These are phyloP conservation scores for Artemia sinica DNA, from an alignment of 2,888 invertebrate genomes.

Conservation along the genomic window DNA sequence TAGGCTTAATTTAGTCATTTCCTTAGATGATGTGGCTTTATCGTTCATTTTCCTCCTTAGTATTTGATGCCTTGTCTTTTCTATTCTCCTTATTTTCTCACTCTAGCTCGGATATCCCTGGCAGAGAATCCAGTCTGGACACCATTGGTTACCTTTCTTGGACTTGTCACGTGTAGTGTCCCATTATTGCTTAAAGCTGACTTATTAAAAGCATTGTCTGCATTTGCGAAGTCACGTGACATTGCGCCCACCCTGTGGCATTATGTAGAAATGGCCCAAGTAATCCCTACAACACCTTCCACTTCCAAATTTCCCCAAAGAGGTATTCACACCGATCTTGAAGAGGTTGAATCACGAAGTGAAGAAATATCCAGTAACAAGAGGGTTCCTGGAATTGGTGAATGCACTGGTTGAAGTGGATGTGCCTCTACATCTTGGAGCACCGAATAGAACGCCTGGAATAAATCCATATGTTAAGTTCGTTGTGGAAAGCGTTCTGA, in stretches of 20 bases:
- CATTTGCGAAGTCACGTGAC: slow-evolving; percentile 56
- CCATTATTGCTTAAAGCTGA: slow-evolving; percentile 69
- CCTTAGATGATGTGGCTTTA: too few species aligned
- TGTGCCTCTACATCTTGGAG: slow-evolving; percentile 45
- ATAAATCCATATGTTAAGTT: slow-evolving; percentile 77
- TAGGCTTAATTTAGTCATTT: too few species aligned
- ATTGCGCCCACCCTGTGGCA: slow-evolving; percentile 70
- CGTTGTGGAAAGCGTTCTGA: slow-evolving; percentile 54
- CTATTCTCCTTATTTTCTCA: background rate
- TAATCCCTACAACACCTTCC: slow-evolving; percentile 47
- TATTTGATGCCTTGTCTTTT: slow-evolving; percentile 6
- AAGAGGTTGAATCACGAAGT: slow-evolving; percentile 73
- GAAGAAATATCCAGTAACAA: slow-evolving; percentile 78
- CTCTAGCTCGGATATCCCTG: slow-evolving; percentile 49
- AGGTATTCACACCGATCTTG: slow-evolving; percentile 57
- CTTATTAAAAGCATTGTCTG: slow-evolving; percentile 55
- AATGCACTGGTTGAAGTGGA: slow-evolving; percentile 52
- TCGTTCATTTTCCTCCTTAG: too few species aligned
- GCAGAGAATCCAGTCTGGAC: slow-evolving; percentile 79
- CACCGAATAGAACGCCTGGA: slow-evolving; percentile 60
- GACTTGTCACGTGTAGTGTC: slow-evolving; percentile 62
- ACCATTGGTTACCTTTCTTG: slow-evolving; percentile 41
- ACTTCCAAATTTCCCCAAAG: slow-evolving; percentile 20
- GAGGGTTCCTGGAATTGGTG: slow-evolving; percentile 57
- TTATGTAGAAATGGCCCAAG: slow-evolving; percentile 60